Percentiles rank a stretch among this genome's conserved stretches.
Conservation (phyloP, 2,113 vertebrate species). For the Mesitornis unicolor region DNA sequence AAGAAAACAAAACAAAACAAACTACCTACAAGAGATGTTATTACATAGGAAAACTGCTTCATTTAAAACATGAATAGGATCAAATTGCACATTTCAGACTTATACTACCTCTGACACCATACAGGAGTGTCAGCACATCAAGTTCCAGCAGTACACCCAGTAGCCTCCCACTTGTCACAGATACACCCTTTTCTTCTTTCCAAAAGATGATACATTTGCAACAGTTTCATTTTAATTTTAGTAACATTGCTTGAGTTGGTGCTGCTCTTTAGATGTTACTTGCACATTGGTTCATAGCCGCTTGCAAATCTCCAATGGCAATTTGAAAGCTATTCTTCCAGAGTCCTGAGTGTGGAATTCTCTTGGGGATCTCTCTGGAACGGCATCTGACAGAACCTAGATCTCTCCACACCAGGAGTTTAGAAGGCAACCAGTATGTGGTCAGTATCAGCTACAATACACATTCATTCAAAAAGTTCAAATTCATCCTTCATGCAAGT, state of each 20-base stretch:
- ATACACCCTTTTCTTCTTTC: not conserved
- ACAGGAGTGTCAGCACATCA: accelerated
- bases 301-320: not conserved
- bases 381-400: not conserved
- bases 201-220: not conserved
- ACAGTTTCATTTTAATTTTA: not conserved
- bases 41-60: not conserved
- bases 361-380: not conserved
- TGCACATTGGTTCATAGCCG: not conserved
- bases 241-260: not conserved
- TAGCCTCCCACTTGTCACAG: not conserved
- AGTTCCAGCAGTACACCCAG: not conserved
- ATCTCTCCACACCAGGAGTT: not conserved
- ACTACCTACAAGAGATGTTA: not conserved
- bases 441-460: not conserved
- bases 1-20: not conserved
- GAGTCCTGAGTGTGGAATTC: accelerated
- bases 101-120: not conserved
- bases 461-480: not conserved
- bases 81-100: not conserved
- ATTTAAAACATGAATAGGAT: not conserved
- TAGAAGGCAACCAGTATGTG: not conserved
- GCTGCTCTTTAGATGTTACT: not conserved
- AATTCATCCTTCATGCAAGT: not conserved
- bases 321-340: not conserved